Evolutionary conservation across 2,888 invertebrate genomes (phyloP), one percentile per base, ranked within the genome.

Genomic region (Hecatera dysodea): DNA sequence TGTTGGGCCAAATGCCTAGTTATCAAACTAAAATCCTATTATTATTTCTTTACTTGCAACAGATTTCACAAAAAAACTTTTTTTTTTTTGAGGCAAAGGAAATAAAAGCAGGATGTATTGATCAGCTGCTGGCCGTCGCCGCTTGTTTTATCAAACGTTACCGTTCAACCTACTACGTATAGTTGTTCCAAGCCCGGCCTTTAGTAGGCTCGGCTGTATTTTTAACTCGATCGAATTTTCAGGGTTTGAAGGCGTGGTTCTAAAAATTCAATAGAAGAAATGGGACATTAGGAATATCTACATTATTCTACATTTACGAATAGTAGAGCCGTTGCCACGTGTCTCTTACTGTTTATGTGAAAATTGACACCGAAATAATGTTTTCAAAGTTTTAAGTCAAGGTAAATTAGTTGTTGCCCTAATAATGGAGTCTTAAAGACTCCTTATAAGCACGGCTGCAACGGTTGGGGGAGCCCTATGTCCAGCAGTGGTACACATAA

Each of bases 1-100:
- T 36, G 61, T 6, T 84, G 84, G 83, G 72, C 75, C 44, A 68
- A 68, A 44, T 33, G 27, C 22, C 17, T 57, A 50, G 12, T 12
- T 39, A 29, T 24, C 7, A 36, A 36, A 6, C 7, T 11, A 33
- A 56, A 36, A 22, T 15, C 15, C 22, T 17, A 36, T 2, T 3
- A 0, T 12, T 17, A 8, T 22, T 48, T n/a, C 1, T 22, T 5
- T 8, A 9, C 0, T 29, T 22, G 9, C 0, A 15, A 4, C 9
- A n/a, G n/a, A 29, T 56, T 57, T 24, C 15, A 17, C 8, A 57
- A 56, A 39, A 4, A 9, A 19, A 8, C 4, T 19, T 9, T 9
- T 15, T 27, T 24, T 50, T 59, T 33, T 17, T 52, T 52, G 1
- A 12, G 17, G 22, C 36, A 24, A 52, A 15, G 29, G 29, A 53